Evolutionary conservation across 2,888 invertebrate genomes (phyloP).

Genomic region (Drepana falcataria): DNA sequence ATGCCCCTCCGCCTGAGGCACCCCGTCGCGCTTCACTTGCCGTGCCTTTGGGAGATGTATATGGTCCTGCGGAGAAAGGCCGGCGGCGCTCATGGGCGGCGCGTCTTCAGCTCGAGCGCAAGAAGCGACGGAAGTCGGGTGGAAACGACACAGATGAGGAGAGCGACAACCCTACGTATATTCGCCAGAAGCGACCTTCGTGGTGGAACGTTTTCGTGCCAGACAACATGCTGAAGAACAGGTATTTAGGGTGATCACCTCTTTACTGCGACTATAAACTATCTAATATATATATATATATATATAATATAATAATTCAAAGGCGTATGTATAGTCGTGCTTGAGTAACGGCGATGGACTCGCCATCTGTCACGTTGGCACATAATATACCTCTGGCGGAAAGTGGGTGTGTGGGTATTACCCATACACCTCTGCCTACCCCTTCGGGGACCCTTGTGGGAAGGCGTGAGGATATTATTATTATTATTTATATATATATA

Average conservation of each 20-base stretch:
- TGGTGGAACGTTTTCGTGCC: conserved; percentile 95
- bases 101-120: conserved; percentile 72
- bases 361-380: too few species aligned
- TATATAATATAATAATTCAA: too few species aligned
- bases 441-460: too few species aligned
- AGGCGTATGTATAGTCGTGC: too few species aligned
- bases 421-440: too few species aligned
- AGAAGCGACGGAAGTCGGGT: conserved; percentile 77
- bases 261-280: neutral
- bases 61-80: conserved; percentile 68
- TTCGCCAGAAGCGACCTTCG: conserved; percentile 86
- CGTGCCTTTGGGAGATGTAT: conserved; percentile 55
- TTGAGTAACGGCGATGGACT: too few species aligned
- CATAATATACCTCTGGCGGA: too few species aligned
- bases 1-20: conserved; percentile 57
- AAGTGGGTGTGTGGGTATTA: too few species aligned
- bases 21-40: conserved; percentile 71
- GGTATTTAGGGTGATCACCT: conserved; percentile 58
- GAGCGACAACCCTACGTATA: conserved; percentile 62
- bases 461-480: too few species aligned
- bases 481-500: too few species aligned
- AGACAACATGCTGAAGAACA: conserved; percentile 84
- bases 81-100: conserved; percentile 82
- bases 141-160: conserved; percentile 65
- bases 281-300: too few species aligned